Percentiles rank a stretch among this genome's conserved stretches.
phyloP scores from a whole-genome alignment of 2,888 invertebrate genomes.

The Agriotes lineatus region DNA sequence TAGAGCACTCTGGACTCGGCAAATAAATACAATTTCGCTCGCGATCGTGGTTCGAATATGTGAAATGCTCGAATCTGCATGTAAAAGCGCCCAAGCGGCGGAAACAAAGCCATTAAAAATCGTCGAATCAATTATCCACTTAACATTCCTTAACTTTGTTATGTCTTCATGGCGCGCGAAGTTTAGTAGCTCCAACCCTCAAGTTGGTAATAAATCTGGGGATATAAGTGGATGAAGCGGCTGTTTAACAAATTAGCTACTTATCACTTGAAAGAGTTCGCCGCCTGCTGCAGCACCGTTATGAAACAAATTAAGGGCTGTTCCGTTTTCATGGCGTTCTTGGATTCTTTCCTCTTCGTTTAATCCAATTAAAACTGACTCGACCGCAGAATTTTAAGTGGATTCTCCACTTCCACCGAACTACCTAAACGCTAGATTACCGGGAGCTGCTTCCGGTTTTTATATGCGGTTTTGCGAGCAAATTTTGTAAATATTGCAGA shows the following conservation, averaged over 20 bases:
- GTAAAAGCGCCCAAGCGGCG: constrained; percentile 7
- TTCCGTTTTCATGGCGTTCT: constrained; percentile 55
- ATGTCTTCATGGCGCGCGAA: constrained; percentile 53
- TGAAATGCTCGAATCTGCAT: constrained; percentile 42
- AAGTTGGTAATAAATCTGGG: constrained; percentile 61
- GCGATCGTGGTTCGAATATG: constrained; percentile 53
- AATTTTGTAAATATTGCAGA: no score
- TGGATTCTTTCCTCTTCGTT: constrained; percentile 61
- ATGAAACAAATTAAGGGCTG: constrained; percentile 55
- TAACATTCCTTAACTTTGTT: constrained; percentile 55
- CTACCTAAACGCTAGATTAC: neutral
- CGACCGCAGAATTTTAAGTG: constrained; percentile 64
- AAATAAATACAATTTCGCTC: constrained; percentile 53
- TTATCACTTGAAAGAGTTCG: constrained; percentile 64
- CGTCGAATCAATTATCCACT: constrained; percentile 54
- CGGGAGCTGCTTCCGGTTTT: neutral
- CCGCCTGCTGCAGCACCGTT: constrained; percentile 51
- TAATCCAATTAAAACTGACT: constrained; percentile 63
- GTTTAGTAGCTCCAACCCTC: constrained; percentile 54
- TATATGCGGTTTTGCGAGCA: no score
- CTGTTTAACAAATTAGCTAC: constrained; percentile 65
- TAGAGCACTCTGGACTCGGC: constrained; percentile 54
- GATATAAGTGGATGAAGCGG: constrained; percentile 63
- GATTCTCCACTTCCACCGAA: constrained; percentile 49
- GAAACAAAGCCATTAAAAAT: constrained; percentile 49